A percentile compares a stretch with the other conserved stretches of the same genome.
These are phyloP conservation scores for Amiota minor DNA, from an alignment of 2,888 invertebrate genomes.

Conservation along the genomic window DNA sequence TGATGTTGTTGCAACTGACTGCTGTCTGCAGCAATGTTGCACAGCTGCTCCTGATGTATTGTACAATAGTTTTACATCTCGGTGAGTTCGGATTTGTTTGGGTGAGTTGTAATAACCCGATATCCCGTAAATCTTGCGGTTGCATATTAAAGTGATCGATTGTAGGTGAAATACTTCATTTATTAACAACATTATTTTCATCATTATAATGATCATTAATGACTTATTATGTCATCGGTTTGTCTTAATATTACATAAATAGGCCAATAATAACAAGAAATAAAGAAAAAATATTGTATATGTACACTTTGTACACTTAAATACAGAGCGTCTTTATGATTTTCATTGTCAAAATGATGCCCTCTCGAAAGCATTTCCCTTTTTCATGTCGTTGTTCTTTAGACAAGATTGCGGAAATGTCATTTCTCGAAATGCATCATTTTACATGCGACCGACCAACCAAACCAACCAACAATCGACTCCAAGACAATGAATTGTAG, in stretches of 20 bases:
- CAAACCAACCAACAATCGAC: conserved; percentile 30
- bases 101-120: conserved; percentile 20
- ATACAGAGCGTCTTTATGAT: conserved; percentile 16
- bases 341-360: conserved; percentile 10
- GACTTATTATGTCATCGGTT: conserved; percentile 5
- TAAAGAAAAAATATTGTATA: neutral
- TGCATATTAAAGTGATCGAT: conserved; percentile 57
- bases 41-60: conserved; percentile 11
- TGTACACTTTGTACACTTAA: neutral
- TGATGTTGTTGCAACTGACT: conserved; percentile 35
- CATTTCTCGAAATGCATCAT: conserved; percentile 42
- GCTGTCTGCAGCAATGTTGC: neutral
- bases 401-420: conserved; percentile 50
- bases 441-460: conserved; percentile 34
- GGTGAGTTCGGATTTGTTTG: conserved; percentile 1
- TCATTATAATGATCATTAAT: neutral
- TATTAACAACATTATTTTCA: conserved; percentile 6
- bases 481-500: conserved; percentile 52
- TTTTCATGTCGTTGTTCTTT: neutral
- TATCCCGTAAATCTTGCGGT: conserved; percentile 60
- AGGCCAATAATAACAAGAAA: conserved; percentile 1
- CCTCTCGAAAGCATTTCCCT: neutral
- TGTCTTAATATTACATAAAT: neutral
- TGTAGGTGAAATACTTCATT: conserved; percentile 48
- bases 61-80: conserved; percentile 26